A percentile compares a stretch with the other conserved stretches of the same genome.
These are phyloP conservation scores for Parnassius smintheus DNA, from an alignment of 2,888 invertebrate genomes.

Conservation along the genomic window DNA sequence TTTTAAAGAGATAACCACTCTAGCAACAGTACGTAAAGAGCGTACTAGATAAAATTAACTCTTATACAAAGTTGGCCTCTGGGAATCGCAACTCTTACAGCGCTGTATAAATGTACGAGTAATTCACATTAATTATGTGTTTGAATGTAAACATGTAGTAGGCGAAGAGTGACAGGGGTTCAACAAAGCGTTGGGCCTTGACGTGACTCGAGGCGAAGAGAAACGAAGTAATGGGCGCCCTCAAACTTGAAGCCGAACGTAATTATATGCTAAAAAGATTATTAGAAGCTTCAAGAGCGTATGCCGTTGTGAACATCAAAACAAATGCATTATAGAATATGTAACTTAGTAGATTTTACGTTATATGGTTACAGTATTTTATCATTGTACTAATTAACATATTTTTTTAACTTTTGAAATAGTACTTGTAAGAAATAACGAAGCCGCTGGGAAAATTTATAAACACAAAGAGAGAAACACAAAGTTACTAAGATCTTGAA, in stretches of 20 bases:
- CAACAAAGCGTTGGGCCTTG: constrained; percentile 31
- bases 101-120: constrained; percentile 18
- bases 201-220: constrained; percentile 39
- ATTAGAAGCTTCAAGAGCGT: constrained; percentile 31
- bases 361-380: neutral
- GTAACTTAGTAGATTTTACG: neutral
- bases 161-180: constrained; percentile 37
- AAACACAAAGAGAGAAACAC: no score
- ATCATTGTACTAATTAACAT: neutral
- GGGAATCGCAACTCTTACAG: constrained; percentile 21
- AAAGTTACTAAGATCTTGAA: no score
- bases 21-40: neutral
- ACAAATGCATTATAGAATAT: neutral
- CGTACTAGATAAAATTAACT: constrained; percentile 23
- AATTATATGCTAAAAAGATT: constrained; percentile 36
- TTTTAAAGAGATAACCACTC: neutral
- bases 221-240: constrained; percentile 35
- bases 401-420: no score
- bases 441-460: no score
- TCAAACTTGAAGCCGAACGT: constrained; percentile 33
- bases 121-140: constrained; percentile 36
- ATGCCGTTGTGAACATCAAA: constrained; percentile 25
- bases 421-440: no score
- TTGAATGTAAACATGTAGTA: constrained; percentile 41
- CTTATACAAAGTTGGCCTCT: constrained; percentile 11